These are phyloP conservation scores for Ctenosaura bakeri DNA, from an alignment of 2,797 vertebrate genomes.

Conservation along the genomic window DNA sequence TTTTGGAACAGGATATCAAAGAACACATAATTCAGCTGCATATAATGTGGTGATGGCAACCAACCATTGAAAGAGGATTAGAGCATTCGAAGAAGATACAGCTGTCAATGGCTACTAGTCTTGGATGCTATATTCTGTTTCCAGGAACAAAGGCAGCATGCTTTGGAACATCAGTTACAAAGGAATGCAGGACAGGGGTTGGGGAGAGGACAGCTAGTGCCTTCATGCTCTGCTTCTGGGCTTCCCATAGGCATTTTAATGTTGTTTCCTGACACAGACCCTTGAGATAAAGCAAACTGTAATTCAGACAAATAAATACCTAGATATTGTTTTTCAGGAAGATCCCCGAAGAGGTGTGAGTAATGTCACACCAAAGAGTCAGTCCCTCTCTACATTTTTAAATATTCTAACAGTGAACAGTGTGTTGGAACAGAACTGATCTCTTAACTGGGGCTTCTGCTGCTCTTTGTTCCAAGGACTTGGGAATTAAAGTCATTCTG, in stretches of 20 bases:
- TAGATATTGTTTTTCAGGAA: not conserved
- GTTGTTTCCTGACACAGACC: not conserved
- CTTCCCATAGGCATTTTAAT: not conserved
- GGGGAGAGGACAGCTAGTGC: not conserved
- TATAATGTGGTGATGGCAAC: not conserved
- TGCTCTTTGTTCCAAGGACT: not conserved
- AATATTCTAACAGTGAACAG: not conserved
- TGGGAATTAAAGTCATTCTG: not conserved
- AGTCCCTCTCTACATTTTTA: not conserved
- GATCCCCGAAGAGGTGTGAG: not conserved
- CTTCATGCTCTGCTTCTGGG: not conserved
- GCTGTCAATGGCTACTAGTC: not conserved
- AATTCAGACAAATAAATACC: not conserved
- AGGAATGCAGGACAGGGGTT: not conserved
- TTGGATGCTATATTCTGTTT: not conserved
- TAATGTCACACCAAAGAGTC: not conserved
- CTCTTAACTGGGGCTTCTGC: not conserved
- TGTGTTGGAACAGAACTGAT: not conserved
- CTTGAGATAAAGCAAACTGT: not conserved
- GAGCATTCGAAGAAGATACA: not conserved
- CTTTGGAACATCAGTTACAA: not conserved
- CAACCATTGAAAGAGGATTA: not conserved
- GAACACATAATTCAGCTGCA: not conserved
- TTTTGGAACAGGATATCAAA: not conserved
- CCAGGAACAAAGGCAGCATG: not conserved